A percentile compares a stretch with the other conserved stretches of the same genome.
phyloP scores from a whole-genome alignment of 2,888 invertebrate species.

The Oscheius onirici region DNA sequence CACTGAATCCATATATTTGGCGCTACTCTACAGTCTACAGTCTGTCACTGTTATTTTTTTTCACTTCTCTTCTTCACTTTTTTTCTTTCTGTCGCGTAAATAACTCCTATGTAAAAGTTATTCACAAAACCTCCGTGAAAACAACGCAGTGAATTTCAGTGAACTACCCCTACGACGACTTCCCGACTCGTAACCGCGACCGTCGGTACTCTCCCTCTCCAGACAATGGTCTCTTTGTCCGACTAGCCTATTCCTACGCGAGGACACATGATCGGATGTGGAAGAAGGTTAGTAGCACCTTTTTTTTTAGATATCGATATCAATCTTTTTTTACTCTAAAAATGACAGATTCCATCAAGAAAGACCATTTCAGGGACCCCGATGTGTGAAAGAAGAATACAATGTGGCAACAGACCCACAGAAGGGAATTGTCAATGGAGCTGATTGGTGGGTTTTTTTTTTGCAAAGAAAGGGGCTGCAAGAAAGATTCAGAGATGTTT shows the following conservation, averaged over 20 bases:
- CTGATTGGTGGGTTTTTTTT: slow-evolving; percentile 83
- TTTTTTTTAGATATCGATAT: no score
- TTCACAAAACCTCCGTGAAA: not conserved
- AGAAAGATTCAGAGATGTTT: no score
- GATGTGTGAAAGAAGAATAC: slow-evolving; percentile 57
- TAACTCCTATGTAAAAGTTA: no score
- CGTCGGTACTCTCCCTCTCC: slow-evolving; percentile 52
- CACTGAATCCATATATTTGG: no score
- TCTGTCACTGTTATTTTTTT: no score
- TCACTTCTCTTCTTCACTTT: no score
- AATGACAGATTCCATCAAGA: slow-evolving; percentile 9
- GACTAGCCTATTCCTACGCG: slow-evolving; percentile 67
- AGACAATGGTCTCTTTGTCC: slow-evolving; percentile 65
- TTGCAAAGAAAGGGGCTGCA: no score
- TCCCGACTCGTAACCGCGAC: slow-evolving; percentile 71
- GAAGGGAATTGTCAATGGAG: slow-evolving; percentile 92
- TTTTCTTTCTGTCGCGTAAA: no score
- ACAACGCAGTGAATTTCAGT: slow-evolving; percentile 40
- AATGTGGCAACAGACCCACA: slow-evolving; percentile 78
- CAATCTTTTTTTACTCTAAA: not conserved
- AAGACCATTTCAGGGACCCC: slow-evolving; percentile 50
- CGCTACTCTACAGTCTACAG: no score
- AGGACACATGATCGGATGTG: slow-evolving; percentile 63
- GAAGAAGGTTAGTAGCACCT: slow-evolving; percentile 46
- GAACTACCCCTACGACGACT: slow-evolving; percentile 96